Conservation (phyloP, 2,888 invertebrate species). For the Willowsia nigromaculata region DNA sequence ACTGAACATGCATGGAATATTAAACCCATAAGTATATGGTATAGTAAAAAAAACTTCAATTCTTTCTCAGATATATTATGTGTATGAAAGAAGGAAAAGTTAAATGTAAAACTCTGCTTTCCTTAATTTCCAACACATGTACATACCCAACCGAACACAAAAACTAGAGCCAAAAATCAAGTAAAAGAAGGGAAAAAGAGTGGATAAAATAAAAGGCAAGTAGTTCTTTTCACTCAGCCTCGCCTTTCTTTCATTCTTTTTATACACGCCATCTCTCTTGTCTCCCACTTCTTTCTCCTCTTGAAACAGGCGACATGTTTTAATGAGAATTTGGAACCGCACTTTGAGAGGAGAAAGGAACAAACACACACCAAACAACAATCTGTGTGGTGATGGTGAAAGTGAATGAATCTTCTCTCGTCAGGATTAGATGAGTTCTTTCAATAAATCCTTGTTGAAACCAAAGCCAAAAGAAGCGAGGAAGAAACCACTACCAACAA, state of each 20-base stretch:
- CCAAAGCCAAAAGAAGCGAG: conserved; percentile 27
- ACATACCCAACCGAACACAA: no score
- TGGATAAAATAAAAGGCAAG: conserved; percentile 12
- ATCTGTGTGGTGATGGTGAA: not conserved
- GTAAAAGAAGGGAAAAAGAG: not conserved
- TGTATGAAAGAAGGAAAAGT: no score
- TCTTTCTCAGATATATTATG: no score
- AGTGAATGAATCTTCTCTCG: conserved; percentile 49
- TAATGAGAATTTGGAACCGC: conserved; percentile 61
- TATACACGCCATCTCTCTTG: not conserved
- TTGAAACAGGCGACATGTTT: conserved; percentile 59
- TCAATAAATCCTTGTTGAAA: conserved; percentile 60
- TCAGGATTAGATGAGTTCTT: conserved; percentile 60
- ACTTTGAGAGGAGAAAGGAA: conserved; percentile 21
- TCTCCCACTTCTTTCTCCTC: conserved; percentile 21
- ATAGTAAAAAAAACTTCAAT: no score
- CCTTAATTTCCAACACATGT: no score
- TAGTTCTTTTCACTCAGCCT: conserved; percentile 10
- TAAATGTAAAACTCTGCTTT: no score
- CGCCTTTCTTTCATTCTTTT: conserved; percentile 29
- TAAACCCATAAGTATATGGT: no score
- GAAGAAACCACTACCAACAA: not conserved
- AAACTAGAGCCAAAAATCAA: conserved; percentile 12
- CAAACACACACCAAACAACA: not conserved
- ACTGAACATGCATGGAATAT: no score